A percentile compares a stretch with the other conserved stretches of the same genome.
Conservation (phyloP, 2,113 vertebrate species). For the Zeus faber region DNA sequence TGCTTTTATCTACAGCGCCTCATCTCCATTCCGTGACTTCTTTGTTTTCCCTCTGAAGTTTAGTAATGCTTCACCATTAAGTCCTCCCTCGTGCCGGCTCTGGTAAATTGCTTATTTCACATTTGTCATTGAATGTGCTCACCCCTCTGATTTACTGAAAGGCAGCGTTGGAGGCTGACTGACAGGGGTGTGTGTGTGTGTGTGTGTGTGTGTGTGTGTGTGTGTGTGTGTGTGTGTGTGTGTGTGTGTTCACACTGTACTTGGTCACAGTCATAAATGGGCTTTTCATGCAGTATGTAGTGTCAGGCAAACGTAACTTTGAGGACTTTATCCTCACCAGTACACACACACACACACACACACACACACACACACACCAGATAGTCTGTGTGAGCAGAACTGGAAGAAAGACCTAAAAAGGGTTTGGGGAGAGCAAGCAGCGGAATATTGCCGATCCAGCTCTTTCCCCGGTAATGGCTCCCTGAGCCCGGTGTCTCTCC, state of each 20-base stretch:
- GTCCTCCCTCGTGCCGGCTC: slow-evolving; percentile 10
- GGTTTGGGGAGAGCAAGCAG: too few species aligned
- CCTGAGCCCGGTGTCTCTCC: slow-evolving; percentile 22
- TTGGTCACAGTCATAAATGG: not conserved
- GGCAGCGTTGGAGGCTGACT: too few species aligned
- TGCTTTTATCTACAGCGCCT: slow-evolving; percentile 18
- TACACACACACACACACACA: not conserved
- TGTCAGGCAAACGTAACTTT: not conserved
- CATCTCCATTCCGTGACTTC: slow-evolving; percentile 16
- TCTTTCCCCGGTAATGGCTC: slow-evolving; percentile 42
- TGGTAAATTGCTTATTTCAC: slow-evolving; percentile 33
- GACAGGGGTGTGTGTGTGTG: not conserved
- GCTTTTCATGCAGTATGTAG: not conserved
- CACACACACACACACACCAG: slow-evolving; percentile 1
- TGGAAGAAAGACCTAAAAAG: too few species aligned
- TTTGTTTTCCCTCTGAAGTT: slow-evolving; percentile 19
- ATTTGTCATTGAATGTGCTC: slow-evolving; percentile 15
- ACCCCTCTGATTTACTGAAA: too few species aligned
- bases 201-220: not conserved
- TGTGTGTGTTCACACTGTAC: not conserved
- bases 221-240: not conserved
- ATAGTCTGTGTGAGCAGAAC: too few species aligned
- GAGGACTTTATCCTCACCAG: not conserved
- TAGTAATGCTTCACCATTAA: slow-evolving; percentile 9
- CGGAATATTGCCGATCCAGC: too few species aligned